These are phyloP conservation scores for Darevskia mixta DNA, from an alignment of 2,797 vertebrate species.

Conservation along the genomic window DNA sequence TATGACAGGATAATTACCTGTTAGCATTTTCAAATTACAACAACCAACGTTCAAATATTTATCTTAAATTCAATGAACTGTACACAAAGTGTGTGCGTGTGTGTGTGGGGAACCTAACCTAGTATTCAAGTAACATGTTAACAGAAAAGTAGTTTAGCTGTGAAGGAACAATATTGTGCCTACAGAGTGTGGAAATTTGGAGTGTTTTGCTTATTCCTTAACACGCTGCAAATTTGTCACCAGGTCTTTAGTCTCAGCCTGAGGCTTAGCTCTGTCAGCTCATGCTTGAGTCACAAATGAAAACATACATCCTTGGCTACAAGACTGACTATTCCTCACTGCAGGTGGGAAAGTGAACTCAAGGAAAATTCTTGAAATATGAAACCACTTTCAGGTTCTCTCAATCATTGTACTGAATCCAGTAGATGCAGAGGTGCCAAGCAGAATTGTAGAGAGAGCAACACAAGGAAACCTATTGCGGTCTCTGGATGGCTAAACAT, in stretches of 20 bases:
- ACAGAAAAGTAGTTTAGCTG: background rate
- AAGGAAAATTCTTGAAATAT: background rate
- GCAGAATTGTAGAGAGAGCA: background rate
- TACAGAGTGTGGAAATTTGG: conserved; percentile 12
- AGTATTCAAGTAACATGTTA: conserved; percentile 10
- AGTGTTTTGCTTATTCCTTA: conserved; percentile 18
- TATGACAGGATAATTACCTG: background rate
- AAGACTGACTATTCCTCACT: background rate
- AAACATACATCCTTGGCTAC: background rate
- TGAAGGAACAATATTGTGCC: background rate
- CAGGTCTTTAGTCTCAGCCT: background rate
- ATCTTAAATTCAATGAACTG: background rate
- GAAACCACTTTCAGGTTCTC: background rate
- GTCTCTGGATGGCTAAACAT: background rate
- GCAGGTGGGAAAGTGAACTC: background rate
- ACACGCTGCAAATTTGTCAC: conserved; percentile 10
- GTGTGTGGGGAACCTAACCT: conserved; percentile 6
- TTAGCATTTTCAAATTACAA: conserved; percentile 36
- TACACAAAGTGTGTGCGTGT: background rate
- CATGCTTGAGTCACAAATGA: background rate
- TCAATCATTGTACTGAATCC: background rate
- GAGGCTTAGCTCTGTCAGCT: background rate
- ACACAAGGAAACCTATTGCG: background rate
- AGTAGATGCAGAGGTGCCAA: background rate
- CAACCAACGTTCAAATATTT: conserved; percentile 35